Conservation (phyloP, 1,140 invertebrate genomes). For the Ostrea denselamellosa region DNA sequence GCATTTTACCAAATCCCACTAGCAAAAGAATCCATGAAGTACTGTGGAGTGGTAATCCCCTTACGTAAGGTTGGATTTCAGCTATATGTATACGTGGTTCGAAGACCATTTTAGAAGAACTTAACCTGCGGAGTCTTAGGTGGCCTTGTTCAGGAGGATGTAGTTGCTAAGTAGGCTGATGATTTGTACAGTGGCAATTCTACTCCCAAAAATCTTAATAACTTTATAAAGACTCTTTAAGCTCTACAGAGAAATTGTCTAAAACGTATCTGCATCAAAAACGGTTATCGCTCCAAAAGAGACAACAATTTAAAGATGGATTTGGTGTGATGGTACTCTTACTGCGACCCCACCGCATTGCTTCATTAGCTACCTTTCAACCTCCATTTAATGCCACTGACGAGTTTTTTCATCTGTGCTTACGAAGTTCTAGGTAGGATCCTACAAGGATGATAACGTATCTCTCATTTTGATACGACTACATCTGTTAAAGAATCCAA, state of each 20-base stretch:
- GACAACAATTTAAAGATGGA: slow-evolving; percentile 52
- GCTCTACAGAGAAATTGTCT: slow-evolving; percentile 29
- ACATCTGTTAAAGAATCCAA: slow-evolving; percentile 41
- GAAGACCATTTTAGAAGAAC: slow-evolving; percentile 57
- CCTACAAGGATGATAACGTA: slow-evolving; percentile 28
- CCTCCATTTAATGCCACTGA: slow-evolving; percentile 32
- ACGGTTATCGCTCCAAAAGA: slow-evolving; percentile 35
- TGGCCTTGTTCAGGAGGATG: slow-evolving; percentile 53
- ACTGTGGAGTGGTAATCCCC: slow-evolving; percentile 52
- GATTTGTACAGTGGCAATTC: slow-evolving; percentile 50
- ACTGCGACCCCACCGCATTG: slow-evolving; percentile 45
- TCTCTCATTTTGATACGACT: slow-evolving; percentile 15
- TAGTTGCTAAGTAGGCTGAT: slow-evolving; percentile 48
- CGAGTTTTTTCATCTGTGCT: slow-evolving; percentile 53
- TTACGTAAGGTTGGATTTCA: slow-evolving; percentile 53
- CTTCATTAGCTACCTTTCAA: slow-evolving; percentile 21
- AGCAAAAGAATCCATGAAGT: no score
- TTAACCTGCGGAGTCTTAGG: slow-evolving; percentile 59
- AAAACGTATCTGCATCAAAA: slow-evolving; percentile 43
- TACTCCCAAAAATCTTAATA: slow-evolving; percentile 29
- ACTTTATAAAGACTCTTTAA: slow-evolving; percentile 25
- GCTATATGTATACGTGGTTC: slow-evolving; percentile 63
- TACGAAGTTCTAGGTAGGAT: slow-evolving; percentile 46
- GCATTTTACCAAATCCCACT: slow-evolving; percentile 62
- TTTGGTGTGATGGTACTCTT: slow-evolving; percentile 44